phyloP scores from a whole-genome alignment of 2,797 vertebrate species.

The Cheirogaleus major region DNA sequence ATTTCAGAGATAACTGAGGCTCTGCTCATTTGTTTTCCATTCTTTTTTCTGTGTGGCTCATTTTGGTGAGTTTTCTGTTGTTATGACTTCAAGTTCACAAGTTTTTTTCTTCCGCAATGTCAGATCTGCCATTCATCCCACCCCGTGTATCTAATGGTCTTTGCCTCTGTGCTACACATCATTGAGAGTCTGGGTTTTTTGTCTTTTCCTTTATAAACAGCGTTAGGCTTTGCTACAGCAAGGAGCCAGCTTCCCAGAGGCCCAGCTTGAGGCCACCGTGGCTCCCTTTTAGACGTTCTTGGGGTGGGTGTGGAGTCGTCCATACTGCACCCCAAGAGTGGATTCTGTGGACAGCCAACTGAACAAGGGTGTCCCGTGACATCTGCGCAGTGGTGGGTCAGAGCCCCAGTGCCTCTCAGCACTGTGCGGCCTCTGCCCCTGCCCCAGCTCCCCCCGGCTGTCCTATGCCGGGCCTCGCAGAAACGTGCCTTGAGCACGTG shows the following conservation, averaged over 20 bases:
- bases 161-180: background rate
- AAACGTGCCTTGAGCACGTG: background rate
- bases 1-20: background rate
- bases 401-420: background rate
- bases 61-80: background rate
- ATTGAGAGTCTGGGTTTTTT: background rate
- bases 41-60: background rate
- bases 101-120: background rate
- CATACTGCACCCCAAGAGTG: background rate
- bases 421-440: background rate
- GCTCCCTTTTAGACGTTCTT: background rate
- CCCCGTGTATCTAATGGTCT: background rate
- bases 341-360: background rate
- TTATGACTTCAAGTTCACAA: background rate
- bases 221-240: background rate
- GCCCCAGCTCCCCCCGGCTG: background rate
- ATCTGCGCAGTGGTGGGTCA: fast-evolving
- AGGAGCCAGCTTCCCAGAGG: background rate
- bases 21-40: background rate
- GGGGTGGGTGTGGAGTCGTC: background rate
- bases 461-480: background rate
- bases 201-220: background rate
- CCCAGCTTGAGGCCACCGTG: background rate
- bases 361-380: background rate
- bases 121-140: background rate